Evolutionary conservation across 2,113 vertebrate genomes (phyloP), one percentile per base, ranked within the genome.

Genomic region (Ammodytes dubius): DNA sequence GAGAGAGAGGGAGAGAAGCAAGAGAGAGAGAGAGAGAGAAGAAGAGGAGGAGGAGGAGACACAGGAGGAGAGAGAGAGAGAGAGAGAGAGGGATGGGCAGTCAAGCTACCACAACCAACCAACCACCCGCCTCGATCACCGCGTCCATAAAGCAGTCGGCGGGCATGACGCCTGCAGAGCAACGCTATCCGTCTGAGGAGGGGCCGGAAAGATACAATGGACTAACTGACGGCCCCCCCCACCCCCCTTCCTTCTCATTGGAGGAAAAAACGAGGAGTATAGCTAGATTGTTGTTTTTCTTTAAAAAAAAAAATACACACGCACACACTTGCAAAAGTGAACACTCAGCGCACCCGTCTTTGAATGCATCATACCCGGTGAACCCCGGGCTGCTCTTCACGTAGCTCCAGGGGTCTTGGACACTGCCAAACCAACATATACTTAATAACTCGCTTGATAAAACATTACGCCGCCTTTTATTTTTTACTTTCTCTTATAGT

Each of bases 211-310:
- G 73, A 66, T 69, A 54, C 15, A 50, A 54, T 1, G 8, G 43
- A 54, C 61, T 3, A 7, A 50, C 15, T 53, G 69, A 27, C 27
- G 27, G 27, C 27, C 27, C 27, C 27, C 27, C 27, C 27, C n/a
- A n/a, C n/a, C 27, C 27, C 27, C 27, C 27, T 27, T 27, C 17
- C 40, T 47, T 77, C 64, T 70, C 60, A 5, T 9, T 42, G 52
- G 68, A 83, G 75, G 77, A 75, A 47, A 47, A 27, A 82, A 79
- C 5, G 81, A 90, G 79, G 87, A 89, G 85, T 88, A 27, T 27
- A 93, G 92, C 91, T 91, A 91, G 86, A 91, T 90, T 92, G 90
- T 93, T 92, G 89, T 91, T 93, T 93, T 91, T 92, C 87, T 90
- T 90, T 84, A 71, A 78, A 83, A 64, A 46, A 83, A 71, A 78